These are phyloP conservation scores for Boleophthalmus pectinirostris DNA, from an alignment of 2,113 vertebrate species.

Conservation along the genomic window DNA sequence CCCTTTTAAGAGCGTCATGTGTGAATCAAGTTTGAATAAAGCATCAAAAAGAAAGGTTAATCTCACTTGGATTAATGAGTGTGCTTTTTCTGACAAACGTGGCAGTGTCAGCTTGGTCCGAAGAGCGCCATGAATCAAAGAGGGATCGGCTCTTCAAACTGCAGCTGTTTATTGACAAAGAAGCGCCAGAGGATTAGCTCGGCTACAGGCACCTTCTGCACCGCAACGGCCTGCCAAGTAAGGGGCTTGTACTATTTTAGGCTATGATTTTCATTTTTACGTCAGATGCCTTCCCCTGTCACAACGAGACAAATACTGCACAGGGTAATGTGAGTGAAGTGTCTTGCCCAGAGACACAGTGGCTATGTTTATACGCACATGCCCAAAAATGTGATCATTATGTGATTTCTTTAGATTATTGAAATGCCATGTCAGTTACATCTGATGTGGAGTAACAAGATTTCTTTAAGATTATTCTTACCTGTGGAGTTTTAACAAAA, in stretches of 20 bases:
- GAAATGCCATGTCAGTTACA: too few species aligned
- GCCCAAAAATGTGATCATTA: too few species aligned
- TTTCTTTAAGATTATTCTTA: too few species aligned
- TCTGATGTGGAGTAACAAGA: too few species aligned
- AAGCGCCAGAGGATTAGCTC: slow-evolving; percentile 33
- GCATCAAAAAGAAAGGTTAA: slow-evolving; percentile 7
- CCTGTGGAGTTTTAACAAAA: too few species aligned
- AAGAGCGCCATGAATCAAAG: slow-evolving; percentile 34
- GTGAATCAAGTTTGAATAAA: background rate
- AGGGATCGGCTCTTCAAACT: slow-evolving; percentile 28
- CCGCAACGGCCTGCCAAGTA: slow-evolving; percentile 51
- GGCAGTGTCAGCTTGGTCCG: slow-evolving; percentile 5
- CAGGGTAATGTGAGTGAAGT: too few species aligned
- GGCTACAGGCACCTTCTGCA: slow-evolving; percentile 56
- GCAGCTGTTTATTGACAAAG: slow-evolving; percentile 34
- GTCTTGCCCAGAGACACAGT: too few species aligned
- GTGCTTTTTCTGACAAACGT: slow-evolving; percentile 7
- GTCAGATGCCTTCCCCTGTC: background rate
- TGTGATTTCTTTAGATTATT: too few species aligned
- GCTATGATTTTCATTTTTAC: background rate
- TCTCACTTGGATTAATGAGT: slow-evolving; percentile 10
- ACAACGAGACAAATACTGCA: too few species aligned
- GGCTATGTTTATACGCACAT: too few species aligned
- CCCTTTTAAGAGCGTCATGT: background rate
- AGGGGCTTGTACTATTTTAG: background rate